Base-by-base conservation (phyloP, 2,888 invertebrate species). In the Rhamphomyia laevipes region DNA sequence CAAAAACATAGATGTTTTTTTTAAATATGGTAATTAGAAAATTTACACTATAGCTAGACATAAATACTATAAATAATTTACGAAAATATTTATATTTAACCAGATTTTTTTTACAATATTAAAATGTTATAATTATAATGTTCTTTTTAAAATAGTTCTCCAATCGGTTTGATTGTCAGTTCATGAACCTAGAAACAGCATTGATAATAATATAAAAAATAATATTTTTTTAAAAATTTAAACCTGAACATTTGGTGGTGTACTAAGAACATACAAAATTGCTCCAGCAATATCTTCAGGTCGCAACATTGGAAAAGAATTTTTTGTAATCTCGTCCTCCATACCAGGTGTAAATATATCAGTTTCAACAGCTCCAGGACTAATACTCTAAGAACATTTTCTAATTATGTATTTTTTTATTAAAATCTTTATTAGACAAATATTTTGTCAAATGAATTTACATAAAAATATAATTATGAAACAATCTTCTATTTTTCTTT, bases 281-380 rank as follows among this genome's bases (percentile, higher is more conserved):
- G 70, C 66, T 51, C 67, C 61, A 4, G 69, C 65, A 0, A 70
- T 60, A 57, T 70, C 68, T 30, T 59, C 56, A 1, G 63, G 11
- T 11, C 48, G 13, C 12, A 51, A 53, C 61, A 63, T 64, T 9
- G 68, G 63, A 60, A 64, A 60, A 27, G 59, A 57, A 45, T 61
- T 53, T 35, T 63, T 67, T 16, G 66, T 58, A 27, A 63, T 53
- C 3, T 48, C 56, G 44, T 61, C 58, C n/a, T n/a, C n/a, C 31
- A 66, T 61, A 40, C 65, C 62, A 5, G 51, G 21, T 4, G 59
- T 53, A 17, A 60, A 54, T 2, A 65, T 59, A 44, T 63, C 61
- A 0, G 65, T 65, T 4, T 57, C 46, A 3, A 61, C 63, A 1
- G 53, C 51, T 1, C 65, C 65, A 2, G 65, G 65, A 47, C 65